Percentiles rank a stretch among this genome's conserved stretches.
Conservation (phyloP, 2,797 vertebrate species). For the Gobio occitaniae region DNA sequence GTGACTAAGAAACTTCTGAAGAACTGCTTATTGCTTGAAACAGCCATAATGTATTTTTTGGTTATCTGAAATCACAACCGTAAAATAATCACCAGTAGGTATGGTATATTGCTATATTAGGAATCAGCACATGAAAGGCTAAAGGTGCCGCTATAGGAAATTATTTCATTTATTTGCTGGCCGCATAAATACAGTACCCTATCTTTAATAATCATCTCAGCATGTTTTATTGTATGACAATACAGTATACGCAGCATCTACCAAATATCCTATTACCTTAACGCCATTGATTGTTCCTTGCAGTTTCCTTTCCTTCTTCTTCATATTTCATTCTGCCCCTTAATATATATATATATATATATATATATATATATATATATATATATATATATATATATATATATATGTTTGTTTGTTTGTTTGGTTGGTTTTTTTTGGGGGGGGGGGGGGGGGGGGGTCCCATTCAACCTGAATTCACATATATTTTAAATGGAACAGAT, state of each 20-base stretch:
- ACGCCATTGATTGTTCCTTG: not conserved
- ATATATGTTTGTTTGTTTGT: too few species aligned
- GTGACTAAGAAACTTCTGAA: constrained; percentile 44
- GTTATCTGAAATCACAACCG: not conserved
- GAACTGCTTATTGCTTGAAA: constrained; percentile 20
- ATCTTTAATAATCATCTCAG: not conserved
- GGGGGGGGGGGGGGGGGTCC: not conserved
- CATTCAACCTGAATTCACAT: not conserved
- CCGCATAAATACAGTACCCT: too few species aligned
- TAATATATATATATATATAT: too few species aligned
- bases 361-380: too few species aligned
- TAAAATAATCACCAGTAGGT: not conserved
- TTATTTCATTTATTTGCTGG: not conserved
- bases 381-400: too few species aligned
- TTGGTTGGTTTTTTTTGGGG: not conserved
- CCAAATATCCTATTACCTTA: not conserved
- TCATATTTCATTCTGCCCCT: not conserved
- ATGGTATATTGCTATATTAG: not conserved
- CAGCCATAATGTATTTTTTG: not conserved
- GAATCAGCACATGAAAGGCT: not conserved
- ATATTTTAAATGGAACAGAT: too few species aligned
- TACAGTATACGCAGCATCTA: not conserved
- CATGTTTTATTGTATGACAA: not conserved
- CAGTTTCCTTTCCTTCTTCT: not conserved
- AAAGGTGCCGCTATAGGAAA: not conserved